Percentiles rank a stretch among this genome's conserved stretches.
Evolutionary conservation across 64 coral and sea anemone species (phyloP).

Genomic region (Porites australiensis): DNA sequence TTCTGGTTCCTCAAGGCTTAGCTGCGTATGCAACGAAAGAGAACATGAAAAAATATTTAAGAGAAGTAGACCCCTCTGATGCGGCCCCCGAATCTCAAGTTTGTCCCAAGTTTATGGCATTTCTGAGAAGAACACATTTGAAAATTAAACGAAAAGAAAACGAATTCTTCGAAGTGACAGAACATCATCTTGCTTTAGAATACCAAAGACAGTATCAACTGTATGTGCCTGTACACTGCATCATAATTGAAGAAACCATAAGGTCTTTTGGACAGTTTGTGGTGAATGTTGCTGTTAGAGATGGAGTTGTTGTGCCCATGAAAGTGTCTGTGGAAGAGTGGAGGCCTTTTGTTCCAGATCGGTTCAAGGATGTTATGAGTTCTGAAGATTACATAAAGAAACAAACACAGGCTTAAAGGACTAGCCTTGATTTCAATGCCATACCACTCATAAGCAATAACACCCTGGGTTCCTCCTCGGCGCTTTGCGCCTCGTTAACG

Average conservation of each 20-base stretch:
- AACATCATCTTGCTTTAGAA: constrained; percentile 84
- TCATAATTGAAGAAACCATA: constrained; percentile 72
- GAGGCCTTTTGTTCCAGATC: constrained; percentile 54
- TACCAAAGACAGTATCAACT: constrained; percentile 83
- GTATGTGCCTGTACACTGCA: constrained; percentile 79
- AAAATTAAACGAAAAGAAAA: constrained; percentile 76
- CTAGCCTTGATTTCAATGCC: too few species aligned
- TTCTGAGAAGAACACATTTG: constrained; percentile 66
- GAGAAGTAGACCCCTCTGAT: constrained; percentile 49
- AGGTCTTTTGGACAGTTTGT: constrained; percentile 81
- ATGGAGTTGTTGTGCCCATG: constrained; percentile 75
- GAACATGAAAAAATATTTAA: constrained; percentile 74
- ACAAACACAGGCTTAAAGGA: background rate
- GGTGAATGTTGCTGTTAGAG: constrained; percentile 75
- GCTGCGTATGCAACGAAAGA: constrained; percentile 89
- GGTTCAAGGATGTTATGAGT: constrained; percentile 47
- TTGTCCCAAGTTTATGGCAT: constrained; percentile 70
- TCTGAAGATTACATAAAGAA: constrained; percentile 7
- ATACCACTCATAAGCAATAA: too few species aligned
- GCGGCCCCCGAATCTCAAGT: constrained; percentile 63
- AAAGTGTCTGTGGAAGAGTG: constrained; percentile 78
- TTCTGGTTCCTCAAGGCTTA: constrained; percentile 79
- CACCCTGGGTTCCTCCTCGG: too few species aligned
- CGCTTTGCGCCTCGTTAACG: too few species aligned
- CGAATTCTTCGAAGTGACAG: constrained; percentile 64